These are phyloP conservation scores for Drosophila repleta DNA, from an alignment of 1,140 invertebrate species.

Conservation along the genomic window DNA sequence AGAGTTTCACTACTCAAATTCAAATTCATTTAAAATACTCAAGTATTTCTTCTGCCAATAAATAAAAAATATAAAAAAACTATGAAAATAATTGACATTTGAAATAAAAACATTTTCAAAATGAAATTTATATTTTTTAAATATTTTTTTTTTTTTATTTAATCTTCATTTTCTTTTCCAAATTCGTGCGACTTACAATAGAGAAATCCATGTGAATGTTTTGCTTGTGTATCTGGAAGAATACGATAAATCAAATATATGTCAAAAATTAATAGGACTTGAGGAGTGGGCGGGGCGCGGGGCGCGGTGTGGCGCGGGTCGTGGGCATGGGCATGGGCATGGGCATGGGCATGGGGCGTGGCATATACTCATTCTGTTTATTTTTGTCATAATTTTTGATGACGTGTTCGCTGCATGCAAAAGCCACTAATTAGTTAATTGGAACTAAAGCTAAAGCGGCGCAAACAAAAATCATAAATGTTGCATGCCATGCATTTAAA, in stretches of 20 bases:
- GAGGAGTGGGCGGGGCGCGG: conserved; percentile 22
- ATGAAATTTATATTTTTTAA: conserved; percentile 22
- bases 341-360: no score
- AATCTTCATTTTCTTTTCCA: conserved; percentile 51
- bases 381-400: conserved; percentile 10
- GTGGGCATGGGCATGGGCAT: no score
- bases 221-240: conserved; percentile 83
- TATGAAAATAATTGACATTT: no score
- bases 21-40: no score
- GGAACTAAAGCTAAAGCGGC: conserved; percentile 37
- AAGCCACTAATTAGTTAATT: conserved; percentile 13
- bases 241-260: conserved; percentile 80
- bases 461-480: conserved; percentile 68
- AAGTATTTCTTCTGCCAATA: no score
- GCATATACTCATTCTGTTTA: conserved; percentile 15
- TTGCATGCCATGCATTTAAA: conserved; percentile 71
- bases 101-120: no score
- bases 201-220: conserved; percentile 83
- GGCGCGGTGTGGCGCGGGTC: not conserved
- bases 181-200: conserved; percentile 82
- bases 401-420: conserved; percentile 37
- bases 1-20: no score
- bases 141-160: conserved; percentile 39
- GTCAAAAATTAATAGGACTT: conserved; percentile 74
- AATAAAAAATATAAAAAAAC: no score